Conservation (phyloP, 2,797 vertebrate genomes). For the Diglossa cyanea region DNA sequence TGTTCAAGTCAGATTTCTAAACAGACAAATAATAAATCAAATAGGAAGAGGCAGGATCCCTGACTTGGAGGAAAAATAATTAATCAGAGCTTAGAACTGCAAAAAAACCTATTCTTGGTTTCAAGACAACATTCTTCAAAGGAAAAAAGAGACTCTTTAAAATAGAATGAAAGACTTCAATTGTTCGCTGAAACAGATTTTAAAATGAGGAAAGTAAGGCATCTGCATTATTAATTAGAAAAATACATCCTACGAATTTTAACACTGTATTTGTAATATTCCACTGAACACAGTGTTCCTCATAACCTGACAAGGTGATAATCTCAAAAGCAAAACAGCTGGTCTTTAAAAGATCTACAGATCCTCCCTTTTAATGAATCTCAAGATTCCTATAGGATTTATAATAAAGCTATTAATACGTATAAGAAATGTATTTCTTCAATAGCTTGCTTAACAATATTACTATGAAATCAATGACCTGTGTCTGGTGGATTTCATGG, state of each 20-base stretch:
- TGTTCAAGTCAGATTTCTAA: conserved; percentile 55
- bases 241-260: conserved; percentile 46
- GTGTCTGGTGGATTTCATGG: conserved; percentile 20
- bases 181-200: conserved; percentile 66
- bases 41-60: neutral
- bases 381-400: conserved; percentile 64
- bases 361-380: conserved; percentile 59
- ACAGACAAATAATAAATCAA: conserved; percentile 50
- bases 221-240: conserved; percentile 70
- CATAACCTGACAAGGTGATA: conserved; percentile 60
- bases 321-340: conserved; percentile 68
- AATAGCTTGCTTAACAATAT: neutral
- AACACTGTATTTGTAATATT: conserved; percentile 61
- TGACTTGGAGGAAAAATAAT: neutral
- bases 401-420: conserved; percentile 44
- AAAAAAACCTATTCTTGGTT: conserved; percentile 46
- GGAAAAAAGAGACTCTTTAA: conserved; percentile 5
- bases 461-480: conserved; percentile 24
- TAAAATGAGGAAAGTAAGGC: conserved; percentile 41
- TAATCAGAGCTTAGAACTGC: conserved; percentile 40
- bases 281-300: conserved; percentile 19
- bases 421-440: conserved; percentile 54
- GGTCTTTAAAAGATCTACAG: conserved; percentile 67
- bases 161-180: conserved; percentile 49
- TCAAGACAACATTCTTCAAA: conserved; percentile 66